Evolutionary conservation across 1,140 invertebrate genomes (phyloP).

Genomic region (Anastrepha ludens): DNA sequence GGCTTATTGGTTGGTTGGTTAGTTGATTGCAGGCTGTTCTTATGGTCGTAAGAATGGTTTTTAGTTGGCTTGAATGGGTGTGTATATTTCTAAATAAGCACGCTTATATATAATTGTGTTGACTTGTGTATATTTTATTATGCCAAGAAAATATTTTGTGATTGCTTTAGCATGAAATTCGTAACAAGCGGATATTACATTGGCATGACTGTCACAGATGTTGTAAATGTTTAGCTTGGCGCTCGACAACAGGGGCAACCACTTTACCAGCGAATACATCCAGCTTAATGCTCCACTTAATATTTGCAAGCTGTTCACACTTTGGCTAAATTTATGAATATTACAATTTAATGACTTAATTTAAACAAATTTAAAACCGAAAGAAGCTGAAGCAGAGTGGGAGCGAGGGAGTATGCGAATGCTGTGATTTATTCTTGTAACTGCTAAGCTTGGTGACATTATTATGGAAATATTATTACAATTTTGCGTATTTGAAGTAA

Average conservation of each 20-base stretch:
- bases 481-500: not conserved
- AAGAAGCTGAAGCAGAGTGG: not conserved
- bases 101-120: too few species aligned
- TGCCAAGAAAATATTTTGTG: too few species aligned
- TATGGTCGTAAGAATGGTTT: not conserved
- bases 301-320: not conserved
- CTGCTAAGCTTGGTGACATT: not conserved
- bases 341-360: conserved; percentile 36
- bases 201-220: not conserved
- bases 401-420: not conserved
- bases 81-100: too few species aligned
- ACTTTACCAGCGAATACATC: not conserved
- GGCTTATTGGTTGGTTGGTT: not conserved
- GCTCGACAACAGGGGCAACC: not conserved
- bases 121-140: too few species aligned
- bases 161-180: not conserved
- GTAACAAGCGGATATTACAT: not conserved
- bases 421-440: not conserved
- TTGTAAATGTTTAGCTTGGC: not conserved
- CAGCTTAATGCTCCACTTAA: not conserved
- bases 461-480: not conserved
- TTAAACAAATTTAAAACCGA: conserved; percentile 4
- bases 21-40: not conserved
- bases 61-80: not conserved
- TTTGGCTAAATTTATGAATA: conserved; percentile 28